Evolutionary conservation across 2,113 vertebrate genomes (phyloP), one percentile per base, ranked within the genome.

Genomic region (Naja naja): DNA sequence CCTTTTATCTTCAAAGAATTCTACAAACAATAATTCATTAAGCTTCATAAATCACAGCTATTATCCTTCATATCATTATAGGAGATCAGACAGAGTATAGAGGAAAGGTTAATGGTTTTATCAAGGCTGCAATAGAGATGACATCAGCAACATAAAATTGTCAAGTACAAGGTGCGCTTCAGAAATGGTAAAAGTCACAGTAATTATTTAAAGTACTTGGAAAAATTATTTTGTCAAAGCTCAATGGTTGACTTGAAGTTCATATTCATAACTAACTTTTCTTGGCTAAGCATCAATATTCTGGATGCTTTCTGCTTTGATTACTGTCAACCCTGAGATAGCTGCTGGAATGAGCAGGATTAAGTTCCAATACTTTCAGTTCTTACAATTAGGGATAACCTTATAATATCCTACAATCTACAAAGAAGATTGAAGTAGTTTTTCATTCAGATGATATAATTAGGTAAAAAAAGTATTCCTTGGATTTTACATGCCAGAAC

Each of bases 21-120:
- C 95, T 64, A 89, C 25, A 95, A 94, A 74, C 87, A 92, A 49
- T 90, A 93, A 52, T 81, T 54, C 93, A 95, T 18, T 5, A 91
- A 94, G 1, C 3, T 58, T 90, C 8, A 93, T 0, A 91, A 94
- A 95, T 94, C 5, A 45, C 87, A 2, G 39, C 0, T 45, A 49
- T 93, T 95, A 86, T 94, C 93, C 20, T 89, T 30, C 25, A 1
- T 54, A 12, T 92, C 55, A 20, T 60, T 45, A 2, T 43, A 54
- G 89, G 25, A 0, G 1, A 92, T 11, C 7, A 1, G 69, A 90
- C 89, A 64, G 45, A 45, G 90, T 12, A 64, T n/a, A 90, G 45
- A 60, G 22, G 85, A 93, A 89, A 92, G 1, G 6, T 56, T 92
- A 91, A 95, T 52, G 25, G 16, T 0, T 92, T 93, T 93, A 85